Evolutionary conservation across 2,888 invertebrate species (phyloP), one percentile per base, ranked within the genome.

Genomic region (Archaeoteleia sp.): DNA sequence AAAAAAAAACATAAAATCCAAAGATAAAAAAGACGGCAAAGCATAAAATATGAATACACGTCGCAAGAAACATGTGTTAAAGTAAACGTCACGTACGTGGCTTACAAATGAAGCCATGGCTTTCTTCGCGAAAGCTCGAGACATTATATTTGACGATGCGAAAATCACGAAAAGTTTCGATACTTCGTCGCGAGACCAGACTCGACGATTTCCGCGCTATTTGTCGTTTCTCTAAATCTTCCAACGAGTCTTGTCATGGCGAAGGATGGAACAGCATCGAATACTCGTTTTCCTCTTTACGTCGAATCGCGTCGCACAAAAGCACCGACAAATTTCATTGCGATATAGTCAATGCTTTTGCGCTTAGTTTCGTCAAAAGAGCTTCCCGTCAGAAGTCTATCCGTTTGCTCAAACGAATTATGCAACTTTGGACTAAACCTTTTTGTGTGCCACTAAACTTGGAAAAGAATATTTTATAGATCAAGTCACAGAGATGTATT

Each of bases 71-170:
- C n/a, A n/a, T n/a, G n/a, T n/a, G n/a, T n/a, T n/a, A n/a, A n/a
- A n/a, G n/a, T n/a, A n/a, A n/a, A n/a, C n/a, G n/a, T n/a, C n/a
- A n/a, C n/a, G n/a, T n/a, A n/a, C n/a, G n/a, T n/a, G n/a, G n/a
- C n/a, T n/a, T n/a, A n/a, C n/a, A n/a, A n/a, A n/a, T n/a, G n/a
- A n/a, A n/a, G n/a, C n/a, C n/a, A n/a, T n/a, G n/a, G n/a, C n/a
- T n/a, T n/a, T n/a, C n/a, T n/a, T n/a, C n/a, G n/a, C n/a, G n/a
- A n/a, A n/a, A n/a, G n/a, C n/a, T n/a, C n/a, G n/a, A 20, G 29
- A 37, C 30, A 55, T 55, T 55, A 45, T 55, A 55, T 55, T 45
- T 14, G 9, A n/a, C 39, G 30, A 23, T 39, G 23, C 20, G 7
- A 1, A 23, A 8, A 9, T 32, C 20, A 12, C 23, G 23, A 32